Base-by-base conservation (phyloP, 2,888 invertebrate species). In the Cataglyphis livida region DNA sequence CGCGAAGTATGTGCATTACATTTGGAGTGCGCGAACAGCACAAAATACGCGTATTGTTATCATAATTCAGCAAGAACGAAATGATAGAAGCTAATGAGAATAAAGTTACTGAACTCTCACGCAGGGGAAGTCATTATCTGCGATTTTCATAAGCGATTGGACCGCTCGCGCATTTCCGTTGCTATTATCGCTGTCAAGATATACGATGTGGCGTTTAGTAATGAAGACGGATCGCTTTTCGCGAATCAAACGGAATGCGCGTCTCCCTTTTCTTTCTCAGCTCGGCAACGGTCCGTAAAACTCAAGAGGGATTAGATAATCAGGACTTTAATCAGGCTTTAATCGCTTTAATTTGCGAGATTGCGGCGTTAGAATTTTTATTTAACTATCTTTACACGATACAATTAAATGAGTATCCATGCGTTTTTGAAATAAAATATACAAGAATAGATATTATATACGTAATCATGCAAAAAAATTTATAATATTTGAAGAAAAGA, bases 171-270 rank as follows among this genome's bases (percentile, higher is more conserved):
- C 54, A 48, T 89, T 83, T 76, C 84, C 81, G 62, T 75, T 57
- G 12, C 82, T 71, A 85, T 86, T 75, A 86, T 70, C 84, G 62
- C 38, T 78, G 68, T 84, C 81, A 68, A 62, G 73, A 83, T 71
- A 65, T 81, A 62, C 64, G 81, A 57, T 62, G 79, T 81, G 75
- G 66, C 71, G 73, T 57, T 78, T 82, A 71, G 83, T 90, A 90
- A 89, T 84, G 90, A 89, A 89, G 89, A 89, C 84, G 84, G 83
- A 89, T 89, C 74, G 65, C 82, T 84, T 54, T 41, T 25, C 48
- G 59, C 87, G 84, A 84, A 87, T 88, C 82, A 48, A 85, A 84
- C 83, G 88, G 74, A 76, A 41, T 57, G 65, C 44, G 82, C 78
- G 82, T 54, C 83, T 78, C 68, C 66, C 73, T 71, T 64, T 66